These are phyloP conservation scores for Papilio protenor DNA, from an alignment of 2,888 invertebrate genomes.

Conservation along the genomic window DNA sequence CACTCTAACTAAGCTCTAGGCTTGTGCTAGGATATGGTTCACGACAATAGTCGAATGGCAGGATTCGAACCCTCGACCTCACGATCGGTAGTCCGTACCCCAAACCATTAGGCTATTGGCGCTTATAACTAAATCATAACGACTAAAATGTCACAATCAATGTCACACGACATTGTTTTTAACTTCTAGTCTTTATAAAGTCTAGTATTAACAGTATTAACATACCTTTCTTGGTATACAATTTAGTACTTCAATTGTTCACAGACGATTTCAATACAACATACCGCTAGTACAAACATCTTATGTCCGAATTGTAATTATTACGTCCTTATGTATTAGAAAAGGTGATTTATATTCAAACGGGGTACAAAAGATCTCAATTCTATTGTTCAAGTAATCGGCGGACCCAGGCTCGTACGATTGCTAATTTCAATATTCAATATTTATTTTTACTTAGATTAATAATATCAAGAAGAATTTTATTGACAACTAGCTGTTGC, in stretches of 20 bases:
- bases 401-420: neutral
- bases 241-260: neutral
- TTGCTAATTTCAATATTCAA: constrained; percentile 1
- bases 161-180: neutral
- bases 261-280: neutral
- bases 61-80: no score
- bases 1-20: no score
- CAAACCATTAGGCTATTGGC: no score
- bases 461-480: neutral
- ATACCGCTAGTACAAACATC: neutral
- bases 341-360: constrained; percentile 32
- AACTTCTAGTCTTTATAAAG: constrained; percentile 7
- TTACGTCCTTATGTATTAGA: constrained; percentile 2
- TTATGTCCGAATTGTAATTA: constrained; percentile 29
- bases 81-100: no score
- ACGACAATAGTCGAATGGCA: no score
- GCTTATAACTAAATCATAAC: no score
- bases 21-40: no score
- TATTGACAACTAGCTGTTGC: no score
- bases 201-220: constrained; percentile 3
- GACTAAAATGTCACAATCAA: neutral
- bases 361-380: constrained; percentile 18
- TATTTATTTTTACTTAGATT: neutral
- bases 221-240: neutral
- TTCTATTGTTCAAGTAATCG: constrained; percentile 33